Conservation (phyloP, 2,113 vertebrate species). For the Chlorodrepanis virens region DNA sequence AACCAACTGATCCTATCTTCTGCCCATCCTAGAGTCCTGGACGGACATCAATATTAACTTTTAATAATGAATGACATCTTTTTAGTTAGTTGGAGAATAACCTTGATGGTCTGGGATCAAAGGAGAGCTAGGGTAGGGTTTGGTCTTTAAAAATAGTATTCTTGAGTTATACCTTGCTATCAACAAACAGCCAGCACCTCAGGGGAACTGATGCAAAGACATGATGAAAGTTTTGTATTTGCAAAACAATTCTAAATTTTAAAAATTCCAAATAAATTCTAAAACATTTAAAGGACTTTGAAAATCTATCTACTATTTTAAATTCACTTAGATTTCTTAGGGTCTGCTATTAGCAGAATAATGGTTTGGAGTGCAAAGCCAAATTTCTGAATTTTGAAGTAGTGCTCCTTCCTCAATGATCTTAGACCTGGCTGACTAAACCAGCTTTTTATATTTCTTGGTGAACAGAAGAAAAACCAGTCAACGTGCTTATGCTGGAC, state of each 20-base stretch:
- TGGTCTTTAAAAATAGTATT: background rate
- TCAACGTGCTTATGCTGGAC: background rate
- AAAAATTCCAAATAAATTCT: background rate
- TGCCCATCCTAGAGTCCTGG: background rate
- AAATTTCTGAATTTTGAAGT: background rate
- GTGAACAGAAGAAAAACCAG: background rate
- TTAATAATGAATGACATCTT: background rate
- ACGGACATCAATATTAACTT: background rate
- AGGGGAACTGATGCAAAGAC: background rate
- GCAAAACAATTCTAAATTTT: background rate
- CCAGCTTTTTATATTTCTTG: background rate
- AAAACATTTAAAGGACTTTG: background rate
- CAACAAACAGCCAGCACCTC: background rate
- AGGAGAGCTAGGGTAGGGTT: background rate
- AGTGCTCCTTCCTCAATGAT: background rate
- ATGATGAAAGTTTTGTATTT: background rate
- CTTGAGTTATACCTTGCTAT: background rate
- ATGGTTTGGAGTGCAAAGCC: background rate
- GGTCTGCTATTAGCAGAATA: background rate
- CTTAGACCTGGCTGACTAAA: background rate
- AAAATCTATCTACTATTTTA: background rate
- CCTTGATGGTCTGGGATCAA: background rate
- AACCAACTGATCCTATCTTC: background rate
- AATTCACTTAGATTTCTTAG: background rate
- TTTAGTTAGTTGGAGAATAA: background rate